Evolutionary conservation across 2,797 vertebrate genomes (phyloP).

Genomic region (Anisognathus igniventris): DNA sequence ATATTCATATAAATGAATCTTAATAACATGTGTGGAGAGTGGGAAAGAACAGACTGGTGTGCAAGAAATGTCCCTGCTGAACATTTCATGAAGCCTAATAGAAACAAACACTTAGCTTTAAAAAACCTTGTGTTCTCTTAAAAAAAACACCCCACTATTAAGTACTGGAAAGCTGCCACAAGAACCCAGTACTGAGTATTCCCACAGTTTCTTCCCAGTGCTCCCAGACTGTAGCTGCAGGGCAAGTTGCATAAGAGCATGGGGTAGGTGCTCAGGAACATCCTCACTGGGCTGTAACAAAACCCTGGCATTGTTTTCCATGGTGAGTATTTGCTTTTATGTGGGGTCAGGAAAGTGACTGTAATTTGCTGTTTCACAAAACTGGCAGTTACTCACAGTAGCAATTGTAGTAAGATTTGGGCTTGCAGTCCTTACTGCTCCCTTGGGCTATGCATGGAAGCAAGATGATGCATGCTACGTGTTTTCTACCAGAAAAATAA

Average conservation of each 20-base stretch:
- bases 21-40: neutral
- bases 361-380: constrained; percentile 41
- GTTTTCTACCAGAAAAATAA: constrained; percentile 11
- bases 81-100: neutral
- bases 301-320: constrained; percentile 25
- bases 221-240: constrained; percentile 37
- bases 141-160: neutral
- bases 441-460: constrained; percentile 11
- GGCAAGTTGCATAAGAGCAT: neutral
- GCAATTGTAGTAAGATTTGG: neutral
- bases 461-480: constrained; percentile 16
- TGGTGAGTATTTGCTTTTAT: constrained; percentile 11
- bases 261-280: constrained; percentile 13
- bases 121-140: neutral
- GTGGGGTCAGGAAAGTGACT: constrained; percentile 40
- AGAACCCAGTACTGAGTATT: neutral
- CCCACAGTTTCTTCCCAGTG: constrained; percentile 3
- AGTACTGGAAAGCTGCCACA: constrained; percentile 24
- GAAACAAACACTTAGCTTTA: neutral
- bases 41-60: neutral
- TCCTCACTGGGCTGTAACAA: neutral
- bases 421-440: neutral
- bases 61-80: neutral
- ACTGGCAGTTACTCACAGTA: constrained; percentile 3
- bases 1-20: neutral